Base-by-base conservation (phyloP, 1,140 invertebrate species). In the Psix sp. region DNA sequence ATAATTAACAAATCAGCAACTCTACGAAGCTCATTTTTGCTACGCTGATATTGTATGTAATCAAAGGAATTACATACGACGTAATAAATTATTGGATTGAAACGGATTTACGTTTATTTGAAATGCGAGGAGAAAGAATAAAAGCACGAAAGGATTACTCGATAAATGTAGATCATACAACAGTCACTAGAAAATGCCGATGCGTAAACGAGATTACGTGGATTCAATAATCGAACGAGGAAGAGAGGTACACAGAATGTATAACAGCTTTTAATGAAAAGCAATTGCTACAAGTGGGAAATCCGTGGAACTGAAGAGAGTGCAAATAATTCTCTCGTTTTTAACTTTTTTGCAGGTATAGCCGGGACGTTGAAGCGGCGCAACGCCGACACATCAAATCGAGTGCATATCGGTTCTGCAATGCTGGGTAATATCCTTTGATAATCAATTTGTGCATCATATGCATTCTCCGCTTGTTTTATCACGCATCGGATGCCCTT, bases 361-460 rank as follows among this genome's bases (percentile, higher is more conserved):
- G 31, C 49, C 26, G 33, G 48, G 17, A 66, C 38, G 60, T 40
- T 67, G 76, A 70, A 74, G 72, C 71, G 75, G 59, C 65, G 63
- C 74, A 75, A 73, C 80, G 72, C 77, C 74, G 74, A 81, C 82
- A 77, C 80, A 80, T 84, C 82, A 82, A 85, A 84, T 84, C 81
- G 78, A 81, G 79, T 84, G 78, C 78, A 75, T 82, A 84, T 84
- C 80, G 81, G 81, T 83, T 78, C 49, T 68, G 77, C 78, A 70
- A 68, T 72, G 48, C 72, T 67, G 73, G 75, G 74, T 84, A 83
- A 84, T 84, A 81, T 77, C 79, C 81, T 86, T 86, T 86, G 84
- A 86, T 86, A 83, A 84, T 77, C 82, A 84, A 85, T 86, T 86
- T 84, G 80, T 79, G 75, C 79, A 81, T 76, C 73, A 76, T 65